Evolutionary conservation across 1,140 invertebrate genomes (phyloP).

Genomic region (Panagrolaimus sp.): DNA sequence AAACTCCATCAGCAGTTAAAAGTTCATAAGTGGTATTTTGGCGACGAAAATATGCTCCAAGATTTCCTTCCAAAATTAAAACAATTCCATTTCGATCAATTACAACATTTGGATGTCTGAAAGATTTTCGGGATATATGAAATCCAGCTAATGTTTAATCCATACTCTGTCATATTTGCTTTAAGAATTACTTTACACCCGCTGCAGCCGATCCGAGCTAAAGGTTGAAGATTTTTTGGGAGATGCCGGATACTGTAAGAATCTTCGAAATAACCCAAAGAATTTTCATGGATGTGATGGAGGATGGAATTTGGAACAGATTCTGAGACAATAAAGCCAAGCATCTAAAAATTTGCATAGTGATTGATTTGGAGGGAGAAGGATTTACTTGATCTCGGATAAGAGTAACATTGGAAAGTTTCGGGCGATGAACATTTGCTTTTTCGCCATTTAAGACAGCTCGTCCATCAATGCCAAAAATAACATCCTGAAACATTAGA

Average conservation of each 20-base stretch:
- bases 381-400: constrained; percentile 37
- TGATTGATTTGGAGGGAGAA: not conserved
- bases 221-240: constrained; percentile 32
- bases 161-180: constrained; percentile 47
- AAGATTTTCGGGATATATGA: no score
- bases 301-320: constrained; percentile 46
- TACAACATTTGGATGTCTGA: constrained; percentile 28
- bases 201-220: constrained; percentile 38
- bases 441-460: constrained; percentile 33
- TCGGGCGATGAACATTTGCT: constrained; percentile 37
- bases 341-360: constrained; percentile 36
- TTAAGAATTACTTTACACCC: constrained; percentile 40
- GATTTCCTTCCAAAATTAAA: constrained; percentile 38
- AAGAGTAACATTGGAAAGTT: constrained; percentile 38
- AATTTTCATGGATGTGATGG: constrained; percentile 34
- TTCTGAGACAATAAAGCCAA: constrained; percentile 41
- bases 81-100: constrained; percentile 41
- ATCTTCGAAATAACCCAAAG: constrained; percentile 34
- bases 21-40: constrained; percentile 41
- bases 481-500: constrained; percentile 38
- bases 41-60: constrained; percentile 33
- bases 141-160: no score
- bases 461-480: constrained; percentile 48
- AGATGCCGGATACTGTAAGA: constrained; percentile 36
- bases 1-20: constrained; percentile 34